Percentiles rank a stretch among this genome's conserved stretches.
Evolutionary conservation across 2,888 invertebrate species (phyloP).

Genomic region (Halictus ligatus): DNA sequence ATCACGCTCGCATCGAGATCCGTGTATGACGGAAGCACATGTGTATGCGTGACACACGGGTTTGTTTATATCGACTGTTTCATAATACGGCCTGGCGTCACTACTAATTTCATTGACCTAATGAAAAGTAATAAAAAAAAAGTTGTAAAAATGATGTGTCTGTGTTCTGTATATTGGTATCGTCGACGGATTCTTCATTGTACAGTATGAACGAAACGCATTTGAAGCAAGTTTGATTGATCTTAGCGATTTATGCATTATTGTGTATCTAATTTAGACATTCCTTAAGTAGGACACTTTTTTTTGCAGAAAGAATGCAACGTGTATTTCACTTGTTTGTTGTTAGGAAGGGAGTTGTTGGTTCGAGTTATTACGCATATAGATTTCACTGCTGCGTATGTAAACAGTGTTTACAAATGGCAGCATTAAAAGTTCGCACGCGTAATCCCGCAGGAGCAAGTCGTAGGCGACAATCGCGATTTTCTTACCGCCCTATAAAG

Average conservation of each 20-base stretch:
- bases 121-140: background rate
- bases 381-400: slow-evolving; percentile 1
- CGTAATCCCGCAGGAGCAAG: slow-evolving; percentile 32
- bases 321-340: background rate
- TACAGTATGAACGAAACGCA: background rate
- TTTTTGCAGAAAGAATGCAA: background rate
- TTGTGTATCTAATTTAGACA: background rate
- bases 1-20: slow-evolving; percentile 34
- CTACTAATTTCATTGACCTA: slow-evolving; percentile 2
- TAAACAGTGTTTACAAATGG: background rate
- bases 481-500: slow-evolving; percentile 30
- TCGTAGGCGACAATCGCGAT: slow-evolving; percentile 35
- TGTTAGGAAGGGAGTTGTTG: background rate
- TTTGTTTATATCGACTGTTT: slow-evolving; percentile 41
- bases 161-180: background rate
- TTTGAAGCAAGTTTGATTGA: background rate
- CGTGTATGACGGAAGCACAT: slow-evolving; percentile 10
- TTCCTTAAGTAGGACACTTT: background rate
- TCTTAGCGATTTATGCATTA: background rate
- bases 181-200: background rate
- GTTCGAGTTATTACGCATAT: background rate
- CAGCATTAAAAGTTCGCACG: slow-evolving; percentile 26
- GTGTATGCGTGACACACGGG: slow-evolving; percentile 13
- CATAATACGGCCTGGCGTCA: background rate
- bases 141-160: background rate